Conservation (phyloP, 2,113 vertebrate species). For the Orthonyx spaldingii region DNA sequence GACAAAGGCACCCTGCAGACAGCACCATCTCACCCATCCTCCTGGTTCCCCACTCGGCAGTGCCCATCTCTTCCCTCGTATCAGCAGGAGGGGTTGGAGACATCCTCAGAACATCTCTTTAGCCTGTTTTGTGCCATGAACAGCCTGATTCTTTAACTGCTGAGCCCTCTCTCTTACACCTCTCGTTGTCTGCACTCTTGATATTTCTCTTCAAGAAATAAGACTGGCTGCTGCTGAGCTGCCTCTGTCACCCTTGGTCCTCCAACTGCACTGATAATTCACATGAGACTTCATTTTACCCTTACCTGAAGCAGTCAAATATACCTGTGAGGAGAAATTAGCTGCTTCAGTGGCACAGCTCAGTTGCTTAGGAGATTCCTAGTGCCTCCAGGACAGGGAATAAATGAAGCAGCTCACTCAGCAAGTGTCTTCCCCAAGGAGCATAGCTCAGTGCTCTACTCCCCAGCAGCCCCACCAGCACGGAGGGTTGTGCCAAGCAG, state of each 20-base stretch:
- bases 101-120: neutral
- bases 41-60: neutral
- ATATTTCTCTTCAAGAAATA: neutral
- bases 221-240: neutral
- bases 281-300: neutral
- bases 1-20: neutral
- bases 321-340: conserved; percentile 8
- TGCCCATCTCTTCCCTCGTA: neutral
- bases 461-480: neutral
- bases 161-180: neutral
- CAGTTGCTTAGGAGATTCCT: neutral
- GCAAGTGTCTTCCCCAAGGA: neutral
- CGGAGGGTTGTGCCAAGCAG: neutral
- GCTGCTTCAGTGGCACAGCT: neutral
- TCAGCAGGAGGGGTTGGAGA: neutral
- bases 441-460: neutral
- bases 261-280: neutral
- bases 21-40: neutral
- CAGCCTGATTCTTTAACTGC: neutral
- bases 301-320: neutral
- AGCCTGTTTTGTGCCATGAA: neutral
- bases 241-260: neutral
- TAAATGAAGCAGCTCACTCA: neutral
- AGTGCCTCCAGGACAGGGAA: neutral
- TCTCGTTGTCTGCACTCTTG: accelerated